A percentile compares a stretch with the other conserved stretches of the same genome.
These are phyloP conservation scores for Panagrolaimus sp. DNA, from an alignment of 1,140 invertebrate species.

Conservation along the genomic window DNA sequence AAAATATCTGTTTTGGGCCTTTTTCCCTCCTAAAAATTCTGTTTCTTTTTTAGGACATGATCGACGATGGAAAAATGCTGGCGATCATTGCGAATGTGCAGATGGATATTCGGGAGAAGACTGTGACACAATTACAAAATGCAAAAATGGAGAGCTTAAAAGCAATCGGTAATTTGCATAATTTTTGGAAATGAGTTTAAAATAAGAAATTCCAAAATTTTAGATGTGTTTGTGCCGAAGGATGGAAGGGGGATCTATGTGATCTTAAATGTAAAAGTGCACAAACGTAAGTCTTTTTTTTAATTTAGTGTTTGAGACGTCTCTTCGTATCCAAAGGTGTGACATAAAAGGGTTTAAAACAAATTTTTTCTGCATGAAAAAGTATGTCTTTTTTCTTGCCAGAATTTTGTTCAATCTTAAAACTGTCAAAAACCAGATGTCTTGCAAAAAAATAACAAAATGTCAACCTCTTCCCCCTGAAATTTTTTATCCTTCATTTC, in stretches of 20 bases:
- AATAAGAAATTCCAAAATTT: conserved; percentile 3
- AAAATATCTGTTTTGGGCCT: background rate
- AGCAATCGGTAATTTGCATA: conserved; percentile 8
- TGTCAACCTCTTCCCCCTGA: too few species aligned
- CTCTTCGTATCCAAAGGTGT: too few species aligned
- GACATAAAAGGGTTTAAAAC: too few species aligned
- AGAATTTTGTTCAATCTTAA: too few species aligned
- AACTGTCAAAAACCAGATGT: too few species aligned
- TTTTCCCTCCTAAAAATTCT: background rate
- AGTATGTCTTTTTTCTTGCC: too few species aligned
- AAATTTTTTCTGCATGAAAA: too few species aligned
- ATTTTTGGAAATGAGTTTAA: background rate
- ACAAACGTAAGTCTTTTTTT: conserved; percentile 8
- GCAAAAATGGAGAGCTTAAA: conserved; percentile 13
- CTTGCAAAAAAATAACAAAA: too few species aligned
- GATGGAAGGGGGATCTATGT: conserved; percentile 15
- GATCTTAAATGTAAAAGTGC: conserved; percentile 6
- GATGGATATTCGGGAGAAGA: conserved; percentile 1
- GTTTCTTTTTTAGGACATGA: background rate
- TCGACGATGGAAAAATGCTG: conserved; percentile 11
- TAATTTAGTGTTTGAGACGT: background rate
- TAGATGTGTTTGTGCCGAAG: conserved; percentile 14
- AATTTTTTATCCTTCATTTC: too few species aligned
- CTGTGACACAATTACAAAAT: conserved; percentile 16
- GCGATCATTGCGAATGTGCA: conserved; percentile 7